Percentiles rank a stretch among this genome's conserved stretches.
These are phyloP conservation scores for Polymixis flavicincta DNA, from an alignment of 2,888 invertebrate species.

Conservation along the genomic window DNA sequence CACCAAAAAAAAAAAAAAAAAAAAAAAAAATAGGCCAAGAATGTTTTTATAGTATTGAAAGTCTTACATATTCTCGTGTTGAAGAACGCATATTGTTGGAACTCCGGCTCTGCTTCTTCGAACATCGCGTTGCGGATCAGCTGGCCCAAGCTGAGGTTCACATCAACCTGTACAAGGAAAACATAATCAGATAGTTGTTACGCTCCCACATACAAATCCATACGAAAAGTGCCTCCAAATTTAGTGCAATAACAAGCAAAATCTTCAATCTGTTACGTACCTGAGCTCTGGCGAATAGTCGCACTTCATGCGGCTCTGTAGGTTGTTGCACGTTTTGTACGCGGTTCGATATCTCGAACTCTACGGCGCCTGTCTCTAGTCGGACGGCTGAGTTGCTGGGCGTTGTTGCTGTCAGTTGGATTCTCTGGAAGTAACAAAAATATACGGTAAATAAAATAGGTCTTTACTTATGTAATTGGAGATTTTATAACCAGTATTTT, in stretches of 20 bases:
- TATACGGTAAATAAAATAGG: too few species aligned
- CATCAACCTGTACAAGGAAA: constrained; percentile 92
- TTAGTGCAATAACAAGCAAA: neutral
- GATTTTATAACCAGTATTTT: too few species aligned
- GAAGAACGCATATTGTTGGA: constrained; percentile 99
- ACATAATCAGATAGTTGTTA: neutral
- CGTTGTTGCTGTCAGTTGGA: constrained; percentile 99
- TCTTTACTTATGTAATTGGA: too few species aligned
- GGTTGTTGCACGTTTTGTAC: constrained; percentile 96
- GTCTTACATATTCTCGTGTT: constrained; percentile 96
- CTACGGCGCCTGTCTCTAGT: constrained; percentile 98
- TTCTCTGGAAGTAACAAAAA: constrained; percentile 90
- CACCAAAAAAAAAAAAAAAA: too few species aligned
- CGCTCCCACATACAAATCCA: neutral
- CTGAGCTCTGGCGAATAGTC: constrained; percentile 93
- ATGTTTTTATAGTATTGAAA: too few species aligned
- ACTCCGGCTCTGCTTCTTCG: constrained; percentile 99
- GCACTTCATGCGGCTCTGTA: constrained; percentile 93
- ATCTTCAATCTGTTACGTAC: neutral
- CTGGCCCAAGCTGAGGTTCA: constrained; percentile 98
- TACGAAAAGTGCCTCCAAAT: too few species aligned
- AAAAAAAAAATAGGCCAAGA: too few species aligned
- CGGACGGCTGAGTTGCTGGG: constrained; percentile 99
- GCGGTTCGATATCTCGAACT: constrained; percentile 97
- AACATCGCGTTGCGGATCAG: constrained; percentile 97